Conservation (phyloP, 2,888 invertebrate species). For the Neoscelio sp. region DNA sequence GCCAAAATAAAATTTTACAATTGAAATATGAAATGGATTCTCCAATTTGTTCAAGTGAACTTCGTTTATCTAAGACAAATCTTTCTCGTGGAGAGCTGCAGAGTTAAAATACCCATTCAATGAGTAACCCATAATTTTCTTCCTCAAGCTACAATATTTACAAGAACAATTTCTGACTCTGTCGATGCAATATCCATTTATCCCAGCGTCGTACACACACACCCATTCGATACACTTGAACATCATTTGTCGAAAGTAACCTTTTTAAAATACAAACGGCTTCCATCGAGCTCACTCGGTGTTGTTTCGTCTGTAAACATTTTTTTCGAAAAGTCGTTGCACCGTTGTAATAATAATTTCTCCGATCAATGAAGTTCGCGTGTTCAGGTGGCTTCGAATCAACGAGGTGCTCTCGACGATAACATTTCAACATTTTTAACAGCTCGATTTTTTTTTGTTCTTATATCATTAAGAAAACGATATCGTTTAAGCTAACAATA, state of each 20-base stretch:
- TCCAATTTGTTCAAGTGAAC: constrained; percentile 6
- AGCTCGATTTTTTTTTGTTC: too few relatives aligned
- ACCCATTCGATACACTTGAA: constrained; percentile 6
- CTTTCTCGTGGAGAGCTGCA: constrained; percentile 19
- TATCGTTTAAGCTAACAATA: too few relatives aligned
- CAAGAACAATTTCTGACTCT: constrained; percentile 20
- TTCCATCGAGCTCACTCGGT: constrained; percentile 20
- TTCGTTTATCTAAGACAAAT: constrained; percentile 25
- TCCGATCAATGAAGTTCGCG: constrained; percentile 51
- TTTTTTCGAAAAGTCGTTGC: constrained; percentile 40
- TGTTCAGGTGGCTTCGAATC: constrained; percentile 44
- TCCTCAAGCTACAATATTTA: constrained; percentile 24
- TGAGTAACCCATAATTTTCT: constrained; percentile 21
- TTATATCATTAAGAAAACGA: too few relatives aligned
- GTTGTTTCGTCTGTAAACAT: constrained; percentile 38
- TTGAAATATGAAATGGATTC: constrained; percentile 36
- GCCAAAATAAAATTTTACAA: too few relatives aligned
- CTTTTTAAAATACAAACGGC: constrained; percentile 25
- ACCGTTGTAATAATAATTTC: constrained; percentile 39
- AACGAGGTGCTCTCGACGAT: constrained; percentile 22
- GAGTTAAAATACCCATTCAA: constrained; percentile 26
- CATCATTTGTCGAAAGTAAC: constrained; percentile 12
- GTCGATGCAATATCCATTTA: constrained; percentile 28
- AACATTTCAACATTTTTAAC: constrained; percentile 15
- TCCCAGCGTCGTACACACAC: neutral